Evolutionary conservation across 2,888 invertebrate genomes (phyloP), one percentile per base, ranked within the genome.

Genomic region (Nasonia oneida): DNA sequence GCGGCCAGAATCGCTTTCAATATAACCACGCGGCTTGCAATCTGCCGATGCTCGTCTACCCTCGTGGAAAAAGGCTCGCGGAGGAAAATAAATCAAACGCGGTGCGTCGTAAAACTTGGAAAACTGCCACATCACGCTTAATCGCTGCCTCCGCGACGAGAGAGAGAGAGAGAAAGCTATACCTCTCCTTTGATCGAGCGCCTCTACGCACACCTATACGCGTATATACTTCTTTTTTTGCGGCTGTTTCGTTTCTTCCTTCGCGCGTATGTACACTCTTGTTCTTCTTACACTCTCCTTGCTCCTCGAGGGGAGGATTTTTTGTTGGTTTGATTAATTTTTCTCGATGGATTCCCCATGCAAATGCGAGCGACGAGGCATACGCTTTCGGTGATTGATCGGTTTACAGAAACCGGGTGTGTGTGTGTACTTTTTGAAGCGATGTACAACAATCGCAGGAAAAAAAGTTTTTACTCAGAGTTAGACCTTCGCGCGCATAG

Each of bases 71-170:
- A 61, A 77, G 14, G 47, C n/a, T 50, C 18, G 23, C 18, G 23
- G 37, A 39, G 57, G 71, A 80, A 71, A 80, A 85, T 85, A 85
- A 85, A 85, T 85, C 85, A 85, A 82, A 87, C 81, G 74, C 74
- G 57, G 61, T 23, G 67, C 73, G 57, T 77, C 73, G 85, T 83
- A 79, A 84, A 87, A 86, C 86, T 86, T 87, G 87, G 87, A 87
- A 87, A 86, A 86, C 83, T 86, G 86, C 87, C 87, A 86, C 67
- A 84, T 87, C 86, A 87, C 86, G 87, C 78, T 87, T 87, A 87
- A 87, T 87, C 87, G 87, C 82, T 84, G 42, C 42, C 39, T 37
- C n/a, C 37, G 8, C 39, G 37, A 37, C 4, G 23, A 23, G 23
- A 4, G 53, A 14, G 50, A 10, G 57, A 10, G 57, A 57, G 57